These are phyloP conservation scores for Drosophila pallidifrons DNA, from an alignment of 1,140 invertebrate species.

Conservation along the genomic window DNA sequence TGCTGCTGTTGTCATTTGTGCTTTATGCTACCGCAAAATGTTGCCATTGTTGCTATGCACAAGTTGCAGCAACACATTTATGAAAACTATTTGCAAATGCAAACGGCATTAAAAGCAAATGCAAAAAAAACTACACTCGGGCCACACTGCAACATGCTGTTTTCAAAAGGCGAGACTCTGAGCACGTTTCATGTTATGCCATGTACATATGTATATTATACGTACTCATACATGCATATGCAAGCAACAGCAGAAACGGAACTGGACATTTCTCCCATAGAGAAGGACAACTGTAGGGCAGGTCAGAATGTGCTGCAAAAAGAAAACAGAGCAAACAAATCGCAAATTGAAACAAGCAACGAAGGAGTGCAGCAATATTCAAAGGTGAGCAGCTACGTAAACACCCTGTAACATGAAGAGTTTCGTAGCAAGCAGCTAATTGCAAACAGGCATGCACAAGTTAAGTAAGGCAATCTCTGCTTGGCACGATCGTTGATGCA, in stretches of 20 bases:
- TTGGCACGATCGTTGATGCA: background rate
- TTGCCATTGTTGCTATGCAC: slow-evolving; percentile 18
- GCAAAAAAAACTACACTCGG: slow-evolving; percentile 22
- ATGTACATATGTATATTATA: slow-evolving; percentile 1
- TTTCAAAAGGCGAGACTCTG: slow-evolving; percentile 16
- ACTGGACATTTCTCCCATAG: slow-evolving; percentile 19
- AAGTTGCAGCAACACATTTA: slow-evolving; percentile 46
- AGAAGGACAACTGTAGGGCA: slow-evolving; percentile 22
- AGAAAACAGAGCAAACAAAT: slow-evolving; percentile 57
- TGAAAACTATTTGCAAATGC: slow-evolving; percentile 74
- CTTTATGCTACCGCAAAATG: slow-evolving; percentile 50
- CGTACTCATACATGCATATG: slow-evolving; percentile 2
- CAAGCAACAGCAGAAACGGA: slow-evolving; percentile 21
- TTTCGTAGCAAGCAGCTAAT: background rate
- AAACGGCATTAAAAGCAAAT: slow-evolving; percentile 70
- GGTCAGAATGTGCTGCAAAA: slow-evolving; percentile 17
- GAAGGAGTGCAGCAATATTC: background rate
- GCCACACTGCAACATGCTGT: slow-evolving; percentile 48
- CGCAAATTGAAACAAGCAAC: slow-evolving; percentile 66
- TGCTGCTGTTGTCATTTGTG: slow-evolving; percentile 27
- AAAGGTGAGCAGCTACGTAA: background rate
- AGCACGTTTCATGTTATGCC: slow-evolving; percentile 38
- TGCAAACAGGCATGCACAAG: background rate
- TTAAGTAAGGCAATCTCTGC: background rate
- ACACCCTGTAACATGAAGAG: slow-evolving; percentile 6